Base-by-base conservation (phyloP, 2,113 vertebrate genomes). In the Crotalus tigris region DNA sequence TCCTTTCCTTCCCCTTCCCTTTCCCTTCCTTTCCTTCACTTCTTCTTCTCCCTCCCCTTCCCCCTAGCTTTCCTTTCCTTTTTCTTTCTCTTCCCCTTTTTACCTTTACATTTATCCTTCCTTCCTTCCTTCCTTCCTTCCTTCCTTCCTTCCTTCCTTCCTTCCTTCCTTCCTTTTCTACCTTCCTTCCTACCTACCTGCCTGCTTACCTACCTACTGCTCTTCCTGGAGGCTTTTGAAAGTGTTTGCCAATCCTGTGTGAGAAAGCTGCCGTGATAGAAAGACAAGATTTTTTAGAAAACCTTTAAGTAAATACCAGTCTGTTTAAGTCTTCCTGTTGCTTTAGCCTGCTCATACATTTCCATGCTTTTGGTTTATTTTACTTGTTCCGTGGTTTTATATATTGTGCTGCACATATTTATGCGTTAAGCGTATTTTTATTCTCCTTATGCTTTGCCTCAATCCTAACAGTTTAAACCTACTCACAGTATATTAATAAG, bases 1-100 rank as follows among this genome's bases (percentile, higher is more conserved):
- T 3, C 3, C 5, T 1, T 39, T 1, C 1, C 46, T 0, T 46
- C 0, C 49, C 49, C 49, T 51, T 9, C 8, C 4, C 46, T 5
- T 39, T 39, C 4, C 46, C 46, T 39, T 39, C 3, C 19, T 57
- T 7, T 49, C 49, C 7, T 49, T 49, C 49, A 1, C 8, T 51
- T 9, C 7, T 1, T 9, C 8, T 9, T 51, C 8, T 1, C 1
- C 46, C 5, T 46, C 7, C 49, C 49, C 49, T 51, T 9, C 49
- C 4, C 46, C 46, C 8, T 51, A 49, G 6, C 49, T 8, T 49
- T 49, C 49, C 49, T 51, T 51, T 9, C 8, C 8, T 9, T 51
- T 51, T 1, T 8, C 49, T 49, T 49, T 8, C 49, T 49, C 49
- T 49, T 49, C 49, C 49, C 49, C 49, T 49, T 49, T 49, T 49